Evolutionary conservation across 2,888 invertebrate species (phyloP), one percentile per base, ranked within the genome.

Genomic region (Amblyjoppa fuscipennis): DNA sequence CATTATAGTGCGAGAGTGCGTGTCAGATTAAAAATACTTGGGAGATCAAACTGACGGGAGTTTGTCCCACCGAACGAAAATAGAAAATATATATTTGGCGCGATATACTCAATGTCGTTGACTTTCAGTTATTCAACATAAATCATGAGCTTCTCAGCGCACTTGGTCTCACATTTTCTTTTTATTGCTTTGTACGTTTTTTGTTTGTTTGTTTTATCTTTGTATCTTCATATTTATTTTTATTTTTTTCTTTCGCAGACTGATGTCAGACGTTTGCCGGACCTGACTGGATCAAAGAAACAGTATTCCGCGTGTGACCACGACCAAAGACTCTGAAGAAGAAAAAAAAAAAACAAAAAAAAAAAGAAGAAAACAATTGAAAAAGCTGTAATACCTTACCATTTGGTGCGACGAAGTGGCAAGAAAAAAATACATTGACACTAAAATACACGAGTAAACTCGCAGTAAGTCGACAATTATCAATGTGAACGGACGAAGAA

Each of bases 291-390:
- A 89, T 88, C 87, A 76, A 84, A 90, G 81, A 88, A 93, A 90
- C 93, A 93, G 93, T 93, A 93, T 93, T 93, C 90, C 90, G 91
- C 88, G 91, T 90, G 91, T 90, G 90, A 90, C 92, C 82, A 82
- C 90, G 90, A 93, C 93, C 93, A 93, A 93, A 93, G 93, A 93
- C 89, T 87, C 89, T 89, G 88, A 89, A 87, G 51, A 70, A 78
- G 53, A 71, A 59, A 31, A 66, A 66, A 66, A 25, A 9, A 66
- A 81, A 41, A 71, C 28, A 13, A 7, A 77, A 59, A 66, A n/a
- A 16, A 74, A 20, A 20, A 0, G 20, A 20, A 20, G 20, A 20
- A 20, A 20, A 20, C 20, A 20, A 20, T 20, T 74, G 41, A 76
- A 41, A 16, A 13, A 81, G 20, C 34, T 20, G 9, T 38, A 20